phyloP scores from a whole-genome alignment of 2,797 vertebrate species.

The Hybognathus amarus region DNA sequence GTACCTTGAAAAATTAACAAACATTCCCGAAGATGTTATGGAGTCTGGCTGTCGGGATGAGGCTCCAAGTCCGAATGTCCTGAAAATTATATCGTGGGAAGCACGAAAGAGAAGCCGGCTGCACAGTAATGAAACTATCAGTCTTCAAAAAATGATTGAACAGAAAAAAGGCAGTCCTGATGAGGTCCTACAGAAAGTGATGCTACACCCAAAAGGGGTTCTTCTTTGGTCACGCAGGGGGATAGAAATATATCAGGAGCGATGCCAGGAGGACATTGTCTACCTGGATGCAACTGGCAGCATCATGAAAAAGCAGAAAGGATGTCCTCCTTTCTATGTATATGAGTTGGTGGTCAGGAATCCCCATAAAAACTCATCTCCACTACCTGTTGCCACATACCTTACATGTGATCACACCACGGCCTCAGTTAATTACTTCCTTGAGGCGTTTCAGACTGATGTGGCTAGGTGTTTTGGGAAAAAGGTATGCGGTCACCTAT shows the following conservation, averaged over 20 bases:
- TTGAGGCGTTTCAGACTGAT: neutral
- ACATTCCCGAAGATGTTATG: neutral
- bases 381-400: neutral
- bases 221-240: conserved; percentile 32
- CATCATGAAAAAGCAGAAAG: neutral
- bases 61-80: neutral
- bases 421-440: conserved; percentile 29
- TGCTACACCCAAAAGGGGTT: conserved; percentile 5
- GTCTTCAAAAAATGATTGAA: neutral
- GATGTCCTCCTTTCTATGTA: too few relatives aligned
- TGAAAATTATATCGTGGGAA: neutral
- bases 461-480: too few relatives aligned
- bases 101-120: neutral
- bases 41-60: conserved; percentile 24
- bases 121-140: neutral
- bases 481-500: too few relatives aligned
- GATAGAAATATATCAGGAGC: neutral
- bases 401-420: conserved; percentile 47
- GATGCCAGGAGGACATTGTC: conserved; percentile 33
- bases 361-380: conserved; percentile 3
- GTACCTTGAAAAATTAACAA: neutral
- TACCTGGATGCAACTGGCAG: neutral
- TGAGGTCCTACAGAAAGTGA: neutral
- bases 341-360: conserved; percentile 8
- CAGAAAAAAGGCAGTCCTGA: neutral